These are phyloP conservation scores for Neopelma chrysocephalum DNA, from an alignment of 2,797 vertebrate species.

Conservation along the genomic window DNA sequence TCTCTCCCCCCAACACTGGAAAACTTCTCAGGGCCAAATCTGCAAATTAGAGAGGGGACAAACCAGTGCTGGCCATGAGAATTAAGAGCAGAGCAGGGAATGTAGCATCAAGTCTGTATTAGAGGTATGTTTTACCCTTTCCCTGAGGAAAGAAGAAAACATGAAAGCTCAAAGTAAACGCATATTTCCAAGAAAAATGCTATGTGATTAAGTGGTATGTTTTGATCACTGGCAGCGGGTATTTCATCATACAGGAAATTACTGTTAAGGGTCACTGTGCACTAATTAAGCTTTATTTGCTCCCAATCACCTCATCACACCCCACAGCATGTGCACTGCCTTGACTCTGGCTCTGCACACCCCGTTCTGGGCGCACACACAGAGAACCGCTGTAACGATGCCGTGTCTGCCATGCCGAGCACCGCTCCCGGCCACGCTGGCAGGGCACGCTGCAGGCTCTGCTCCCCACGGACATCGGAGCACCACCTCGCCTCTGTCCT, in stretches of 20 bases:
- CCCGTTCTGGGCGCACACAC: neutral
- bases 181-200: conserved; percentile 7
- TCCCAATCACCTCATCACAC: neutral
- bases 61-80: neutral
- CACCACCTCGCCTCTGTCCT: neutral
- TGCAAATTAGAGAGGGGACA: neutral
- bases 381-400: neutral
- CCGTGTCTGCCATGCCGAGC: neutral
- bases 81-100: neutral
- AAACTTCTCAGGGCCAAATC: neutral
- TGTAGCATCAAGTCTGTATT: neutral
- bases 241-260: conserved; percentile 36
- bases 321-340: neutral
- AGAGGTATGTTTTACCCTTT: neutral
- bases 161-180: neutral
- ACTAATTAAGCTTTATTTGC: conserved; percentile 12
- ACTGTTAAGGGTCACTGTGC: neutral
- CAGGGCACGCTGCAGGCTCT: neutral
- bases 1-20: accelerated
- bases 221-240: neutral
- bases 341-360: accelerated
- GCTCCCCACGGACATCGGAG: neutral
- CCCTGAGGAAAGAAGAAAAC: neutral
- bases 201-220: neutral
- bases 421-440: neutral